Conservation (phyloP, 2,797 vertebrate genomes). For the Epinephelus malabaricus region DNA sequence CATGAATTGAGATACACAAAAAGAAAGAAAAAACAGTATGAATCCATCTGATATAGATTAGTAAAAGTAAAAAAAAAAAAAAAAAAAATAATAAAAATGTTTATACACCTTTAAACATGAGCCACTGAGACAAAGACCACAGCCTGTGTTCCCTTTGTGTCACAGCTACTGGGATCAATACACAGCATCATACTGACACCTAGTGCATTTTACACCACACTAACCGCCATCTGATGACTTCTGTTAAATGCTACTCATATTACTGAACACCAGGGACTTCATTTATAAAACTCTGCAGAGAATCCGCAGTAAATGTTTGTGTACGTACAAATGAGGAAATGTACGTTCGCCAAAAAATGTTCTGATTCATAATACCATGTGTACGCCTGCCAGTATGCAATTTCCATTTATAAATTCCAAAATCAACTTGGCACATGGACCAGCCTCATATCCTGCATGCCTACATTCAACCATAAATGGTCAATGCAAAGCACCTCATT, state of each 20-base stretch:
- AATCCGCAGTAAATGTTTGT: too few relatives aligned
- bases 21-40: neutral
- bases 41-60: neutral
- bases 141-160: constrained; percentile 30
- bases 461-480: too few relatives aligned
- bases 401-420: too few relatives aligned
- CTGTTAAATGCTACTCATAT: neutral
- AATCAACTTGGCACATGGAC: too few relatives aligned
- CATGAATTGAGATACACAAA: neutral
- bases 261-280: too few relatives aligned
- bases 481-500: too few relatives aligned
- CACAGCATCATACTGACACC: constrained; percentile 55
- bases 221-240: neutral
- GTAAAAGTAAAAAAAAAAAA: neutral
- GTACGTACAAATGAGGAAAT: too few relatives aligned
- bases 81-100: neutral
- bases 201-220: constrained; percentile 36
- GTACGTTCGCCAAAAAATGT: too few relatives aligned
- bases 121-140: constrained; percentile 44
- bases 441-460: too few relatives aligned
- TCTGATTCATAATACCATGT: too few relatives aligned
- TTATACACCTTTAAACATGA: neutral
- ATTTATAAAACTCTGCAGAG: too few relatives aligned
- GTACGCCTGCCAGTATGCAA: too few relatives aligned
- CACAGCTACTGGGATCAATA: neutral